phyloP scores from a whole-genome alignment of 2,888 invertebrate genomes.

The Luperina nickerlii region DNA sequence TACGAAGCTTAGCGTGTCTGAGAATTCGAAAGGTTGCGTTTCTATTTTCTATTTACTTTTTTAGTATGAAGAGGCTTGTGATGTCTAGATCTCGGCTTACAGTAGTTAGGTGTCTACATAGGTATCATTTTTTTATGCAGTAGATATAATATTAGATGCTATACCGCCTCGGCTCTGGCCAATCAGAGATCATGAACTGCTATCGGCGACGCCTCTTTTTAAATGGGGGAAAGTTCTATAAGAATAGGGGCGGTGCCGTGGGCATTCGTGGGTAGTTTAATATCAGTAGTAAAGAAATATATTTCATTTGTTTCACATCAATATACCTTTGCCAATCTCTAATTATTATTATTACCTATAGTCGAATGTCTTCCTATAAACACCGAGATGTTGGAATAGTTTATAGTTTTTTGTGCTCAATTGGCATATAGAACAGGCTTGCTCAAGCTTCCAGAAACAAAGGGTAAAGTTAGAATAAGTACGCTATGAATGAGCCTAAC shows the following conservation, averaged over 20 bases:
- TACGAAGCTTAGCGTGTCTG: not conserved
- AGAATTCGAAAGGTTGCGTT: not conserved
- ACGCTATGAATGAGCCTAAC: too few species aligned
- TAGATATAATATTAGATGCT: slow-evolving; percentile 31
- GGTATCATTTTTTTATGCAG: slow-evolving; percentile 27
- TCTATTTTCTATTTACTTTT: slow-evolving; percentile 4
- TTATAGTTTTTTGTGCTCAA: not conserved
- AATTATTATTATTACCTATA: not conserved
- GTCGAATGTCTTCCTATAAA: not conserved
- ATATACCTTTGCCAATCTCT: not conserved
- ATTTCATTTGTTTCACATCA: not conserved
- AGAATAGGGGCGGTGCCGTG: slow-evolving; percentile 24
- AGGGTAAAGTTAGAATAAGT: not conserved
- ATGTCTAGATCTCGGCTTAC: slow-evolving; percentile 21
- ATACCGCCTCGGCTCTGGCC: slow-evolving; percentile 38
- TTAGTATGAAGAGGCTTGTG: not conserved
- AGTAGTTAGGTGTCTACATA: slow-evolving; percentile 19
- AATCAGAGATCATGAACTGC: slow-evolving; percentile 53
- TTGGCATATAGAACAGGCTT: not conserved
- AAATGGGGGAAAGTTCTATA: slow-evolving; percentile 47
- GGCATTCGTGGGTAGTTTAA: slow-evolving; percentile 23
- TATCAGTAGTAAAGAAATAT: slow-evolving; percentile 2
- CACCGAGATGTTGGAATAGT: not conserved
- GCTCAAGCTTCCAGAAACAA: not conserved
- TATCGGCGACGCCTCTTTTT: slow-evolving; percentile 73